Evolutionary conservation across 2,113 vertebrate species (phyloP), one percentile per base, ranked within the genome.

Genomic region (Sapayoa aenigma): DNA sequence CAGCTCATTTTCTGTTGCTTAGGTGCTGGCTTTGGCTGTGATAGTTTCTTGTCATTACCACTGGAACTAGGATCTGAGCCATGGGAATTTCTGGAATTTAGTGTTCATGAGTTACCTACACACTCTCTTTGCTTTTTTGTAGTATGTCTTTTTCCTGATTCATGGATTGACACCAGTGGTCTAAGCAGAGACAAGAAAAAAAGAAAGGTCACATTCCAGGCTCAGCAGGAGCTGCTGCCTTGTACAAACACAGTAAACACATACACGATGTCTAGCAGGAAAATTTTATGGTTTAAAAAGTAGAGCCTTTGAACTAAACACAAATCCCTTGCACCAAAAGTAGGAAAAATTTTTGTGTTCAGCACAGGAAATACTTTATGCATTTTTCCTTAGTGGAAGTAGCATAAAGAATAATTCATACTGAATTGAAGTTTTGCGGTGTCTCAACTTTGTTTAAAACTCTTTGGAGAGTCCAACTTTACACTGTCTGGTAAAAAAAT

Each of bases 361-460:
- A 88, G 93, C 82, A 88, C 77, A 94, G 94, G 95, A 96, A 95
- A 95, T 95, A 90, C 56, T 76, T 93, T 10, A 44, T 84, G 47
- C 7, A 0, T 89, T 95, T 96, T 95, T 83, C 39, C 79, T 92
- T 72, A 81, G 68, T 90, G 75, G 82, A 96, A 95, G 82, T 35
- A 90, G 56, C 79, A 94, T 65, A 95, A 85, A 96, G 78, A 84
- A 91, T 86, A 93, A 87, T 68, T 95, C 23, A 23, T 92, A 77
- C 35, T 19, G 44, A 85, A 80, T 20, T 86, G 65, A 75, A 96
- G 69, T 90, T 91, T 93, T 96, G 92, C 89, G 95, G 94, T 93
- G 90, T 94, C 94, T 95, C 68, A 88, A 15, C 63, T 86, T 92
- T 60, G 82, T 95, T 90, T 96, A 67, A 96, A 95, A 94, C 59